Conservation (phyloP, 2,888 invertebrate species). For the Autographa gamma region DNA sequence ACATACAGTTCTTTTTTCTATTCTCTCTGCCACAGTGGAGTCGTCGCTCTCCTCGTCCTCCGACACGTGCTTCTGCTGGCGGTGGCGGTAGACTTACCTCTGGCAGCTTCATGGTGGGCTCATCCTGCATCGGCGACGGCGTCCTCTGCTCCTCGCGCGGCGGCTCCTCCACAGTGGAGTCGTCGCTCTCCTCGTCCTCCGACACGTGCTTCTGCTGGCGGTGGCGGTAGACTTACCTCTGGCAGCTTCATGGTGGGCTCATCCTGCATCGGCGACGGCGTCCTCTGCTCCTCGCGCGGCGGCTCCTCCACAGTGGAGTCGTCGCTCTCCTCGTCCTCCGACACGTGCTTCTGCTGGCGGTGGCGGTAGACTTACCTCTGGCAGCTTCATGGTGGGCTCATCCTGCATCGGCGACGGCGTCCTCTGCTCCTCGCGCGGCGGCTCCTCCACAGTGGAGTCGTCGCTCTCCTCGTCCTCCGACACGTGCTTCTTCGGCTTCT, state of each 20-base stretch:
- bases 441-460: conserved; percentile 69
- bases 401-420: conserved; percentile 88
- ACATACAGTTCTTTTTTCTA: too few relatives aligned
- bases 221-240: conserved; percentile 76
- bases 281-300: conserved; percentile 65
- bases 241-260: conserved; percentile 91
- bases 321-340: conserved; percentile 56
- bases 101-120: too few relatives aligned
- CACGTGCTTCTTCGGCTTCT: conserved; percentile 68
- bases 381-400: conserved; percentile 90
- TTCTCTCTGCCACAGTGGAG: too few relatives aligned
- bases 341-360: conserved; percentile 14
- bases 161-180: too few relatives aligned
- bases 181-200: too few relatives aligned
- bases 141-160: too few relatives aligned
- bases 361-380: conserved; percentile 81
- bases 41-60: too few relatives aligned
- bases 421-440: conserved; percentile 64
- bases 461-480: conserved; percentile 79
- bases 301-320: conserved; percentile 70
- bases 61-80: too few relatives aligned
- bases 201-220: too few relatives aligned
- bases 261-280: conserved; percentile 87
- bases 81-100: too few relatives aligned
- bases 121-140: too few relatives aligned